These are phyloP conservation scores for Psittacula echo DNA, from an alignment of 2,797 vertebrate genomes.

Conservation along the genomic window DNA sequence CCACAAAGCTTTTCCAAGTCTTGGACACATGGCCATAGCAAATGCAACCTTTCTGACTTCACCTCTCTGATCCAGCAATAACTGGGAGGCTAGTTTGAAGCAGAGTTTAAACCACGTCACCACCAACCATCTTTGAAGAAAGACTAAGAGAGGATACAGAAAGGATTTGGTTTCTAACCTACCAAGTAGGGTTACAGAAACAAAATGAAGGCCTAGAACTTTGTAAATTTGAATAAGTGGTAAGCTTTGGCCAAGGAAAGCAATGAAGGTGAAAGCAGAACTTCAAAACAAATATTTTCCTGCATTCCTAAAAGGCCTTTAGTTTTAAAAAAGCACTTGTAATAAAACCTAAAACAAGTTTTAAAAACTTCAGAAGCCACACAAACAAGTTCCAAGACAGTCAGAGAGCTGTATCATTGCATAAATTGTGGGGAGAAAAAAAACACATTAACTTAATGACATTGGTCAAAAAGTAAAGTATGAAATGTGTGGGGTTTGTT, in stretches of 20 bases:
- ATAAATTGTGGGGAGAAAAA: background rate
- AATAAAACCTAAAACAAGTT: constrained; percentile 69
- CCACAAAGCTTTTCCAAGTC: constrained; percentile 33
- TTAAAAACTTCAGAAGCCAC: constrained; percentile 53
- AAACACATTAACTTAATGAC: background rate
- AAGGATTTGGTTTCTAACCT: constrained; percentile 39
- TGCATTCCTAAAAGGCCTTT: constrained; percentile 71
- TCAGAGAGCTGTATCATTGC: constrained; percentile 40
- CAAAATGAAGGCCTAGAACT: constrained; percentile 58
- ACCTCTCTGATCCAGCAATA: constrained; percentile 16
- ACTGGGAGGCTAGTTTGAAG: background rate
- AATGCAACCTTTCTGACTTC: constrained; percentile 20
- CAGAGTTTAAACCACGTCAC: constrained; percentile 13
- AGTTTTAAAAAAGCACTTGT: constrained; percentile 57
- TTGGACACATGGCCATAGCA: constrained; percentile 11
- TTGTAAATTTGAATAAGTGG: constrained; percentile 58
- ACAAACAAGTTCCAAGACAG: constrained; percentile 48
- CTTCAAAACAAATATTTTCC: constrained; percentile 75
- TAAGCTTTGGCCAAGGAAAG: constrained; percentile 60
- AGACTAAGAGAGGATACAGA: background rate
- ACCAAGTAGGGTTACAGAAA: constrained; percentile 26
- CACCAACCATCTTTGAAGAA: constrained; percentile 8
- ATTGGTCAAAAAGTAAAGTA: constrained; percentile 28
- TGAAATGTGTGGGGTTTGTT: background rate
- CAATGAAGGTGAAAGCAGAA: constrained; percentile 61